Percentiles rank a stretch among this genome's conserved stretches.
phyloP scores from a whole-genome alignment of 2,888 invertebrate species.

The Xanthorhoe spadicearia region DNA sequence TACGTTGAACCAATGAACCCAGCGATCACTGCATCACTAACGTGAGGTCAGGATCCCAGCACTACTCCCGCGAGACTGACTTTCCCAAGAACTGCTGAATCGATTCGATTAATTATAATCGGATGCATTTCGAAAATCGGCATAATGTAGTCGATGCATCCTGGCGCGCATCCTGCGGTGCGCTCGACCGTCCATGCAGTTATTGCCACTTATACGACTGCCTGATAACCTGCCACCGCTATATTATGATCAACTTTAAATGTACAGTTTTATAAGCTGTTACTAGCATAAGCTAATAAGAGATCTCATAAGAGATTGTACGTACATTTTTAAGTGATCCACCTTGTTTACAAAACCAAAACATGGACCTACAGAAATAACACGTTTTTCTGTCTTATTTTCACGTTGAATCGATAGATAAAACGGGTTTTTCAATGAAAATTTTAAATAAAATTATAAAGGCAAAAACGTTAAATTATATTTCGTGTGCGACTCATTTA shows the following conservation, averaged over 20 bases:
- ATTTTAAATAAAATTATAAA: no score
- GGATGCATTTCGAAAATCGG: conserved; percentile 71
- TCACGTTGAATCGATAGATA: no score
- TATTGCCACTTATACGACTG: conserved; percentile 17
- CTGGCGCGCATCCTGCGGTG: conserved; percentile 60
- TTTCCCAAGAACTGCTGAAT: conserved; percentile 33
- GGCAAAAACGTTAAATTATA: no score
- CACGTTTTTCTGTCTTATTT: no score
- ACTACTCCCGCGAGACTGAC: conserved; percentile 33
- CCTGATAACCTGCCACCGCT: background rate
- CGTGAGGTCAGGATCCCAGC: conserved; percentile 35
- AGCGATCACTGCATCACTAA: conserved; percentile 51
- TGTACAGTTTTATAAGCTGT: no score
- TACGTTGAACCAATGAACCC: conserved; percentile 68
- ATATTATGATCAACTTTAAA: background rate
- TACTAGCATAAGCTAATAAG: no score
- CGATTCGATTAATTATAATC: conserved; percentile 52
- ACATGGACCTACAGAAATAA: no score
- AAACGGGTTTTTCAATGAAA: no score
- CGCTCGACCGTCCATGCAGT: conserved; percentile 42
- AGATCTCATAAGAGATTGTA: no score
- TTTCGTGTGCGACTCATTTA: no score
- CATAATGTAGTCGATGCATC: conserved; percentile 56
- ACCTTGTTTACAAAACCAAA: no score
- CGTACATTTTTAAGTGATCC: no score